phyloP scores from a whole-genome alignment of 2,113 vertebrate genomes.

The Ictidomys tridecemlineatus region DNA sequence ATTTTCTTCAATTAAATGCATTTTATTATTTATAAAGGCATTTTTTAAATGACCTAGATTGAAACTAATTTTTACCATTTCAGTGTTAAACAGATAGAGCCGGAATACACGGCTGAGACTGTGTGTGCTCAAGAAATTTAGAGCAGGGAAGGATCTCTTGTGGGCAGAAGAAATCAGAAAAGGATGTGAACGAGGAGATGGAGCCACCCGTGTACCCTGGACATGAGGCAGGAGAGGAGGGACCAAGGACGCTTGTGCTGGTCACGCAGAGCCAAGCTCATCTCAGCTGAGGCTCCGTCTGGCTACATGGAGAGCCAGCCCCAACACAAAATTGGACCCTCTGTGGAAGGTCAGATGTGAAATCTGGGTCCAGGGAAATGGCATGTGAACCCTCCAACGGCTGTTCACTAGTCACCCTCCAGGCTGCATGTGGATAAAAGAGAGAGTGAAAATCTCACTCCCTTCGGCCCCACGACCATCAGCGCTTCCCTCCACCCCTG shows the following conservation, averaged over 20 bases:
- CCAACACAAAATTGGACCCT: neutral
- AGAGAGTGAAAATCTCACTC: neutral
- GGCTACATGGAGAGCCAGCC: neutral
- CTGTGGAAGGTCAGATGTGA: conserved; percentile 3
- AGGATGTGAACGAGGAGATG: neutral
- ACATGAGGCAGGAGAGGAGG: rapidly evolving
- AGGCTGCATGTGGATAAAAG: neutral
- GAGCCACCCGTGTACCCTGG: rapidly evolving
- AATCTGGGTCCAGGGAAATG: neutral
- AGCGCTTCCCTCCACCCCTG: neutral
- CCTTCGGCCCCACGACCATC: neutral
- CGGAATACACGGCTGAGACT: neutral
- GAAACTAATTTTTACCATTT: conserved; percentile 41
- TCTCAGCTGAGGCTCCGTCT: neutral
- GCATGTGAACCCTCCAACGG: rapidly evolving
- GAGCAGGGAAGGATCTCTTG: neutral
- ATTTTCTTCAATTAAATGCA: neutral
- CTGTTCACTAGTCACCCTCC: neutral
- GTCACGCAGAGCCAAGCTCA: neutral
- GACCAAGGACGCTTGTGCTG: rapidly evolving
- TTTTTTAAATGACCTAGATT: neutral
- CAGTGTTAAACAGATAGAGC: neutral
- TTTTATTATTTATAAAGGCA: neutral
- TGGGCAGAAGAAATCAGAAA: neutral
- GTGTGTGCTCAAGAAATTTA: neutral